Evolutionary conservation across 2,888 invertebrate species (phyloP), one percentile per base, ranked within the genome.

Genomic region (Mesodorylaimus sp.): DNA sequence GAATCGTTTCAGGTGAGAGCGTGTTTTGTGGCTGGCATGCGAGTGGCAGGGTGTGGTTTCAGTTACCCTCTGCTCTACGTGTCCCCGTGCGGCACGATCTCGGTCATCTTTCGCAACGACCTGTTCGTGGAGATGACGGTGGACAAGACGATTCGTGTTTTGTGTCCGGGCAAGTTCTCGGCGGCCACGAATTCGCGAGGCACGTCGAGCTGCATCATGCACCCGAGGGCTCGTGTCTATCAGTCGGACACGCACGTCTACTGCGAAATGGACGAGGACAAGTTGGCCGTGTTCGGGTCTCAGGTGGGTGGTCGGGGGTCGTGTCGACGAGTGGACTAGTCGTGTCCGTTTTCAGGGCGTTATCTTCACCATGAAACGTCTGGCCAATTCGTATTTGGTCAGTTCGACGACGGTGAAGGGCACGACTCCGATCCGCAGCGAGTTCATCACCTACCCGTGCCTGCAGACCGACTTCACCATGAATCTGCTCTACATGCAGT

Each of bases 91-190:
- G 70, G 69, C 13, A 61, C 66, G 2, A 62, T 71, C 19, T 67
- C 68, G 10, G 62, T 70, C 1, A 56, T 69, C 16, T 58, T 71
- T 50, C 57, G 62, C 10, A 53, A 63, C 47, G 65, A 67, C 45
- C 61, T 70, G 10, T 60, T 66, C 10, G 62, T 71, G 5, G 70
- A 71, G 53, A 63, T 69, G 59, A 66, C 68, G 16, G 57, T 67
- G 7, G 70, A 70, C 55, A 58, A 62, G 23, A 63, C 67, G 2
- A 59, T 71, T 27, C 64, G 70, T 2, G 59, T 70, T 28, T 66
- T 69, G 26, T 66, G 65, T 50, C 66, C 66, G 53, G 61, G 62
- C 25, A 62, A 65, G 45, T 61, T 68, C 48, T 65, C 67, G 46
- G 64, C 62, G 1, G 66, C 68, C 3, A 62, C 64, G 16, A 69